A percentile compares a stretch with the other conserved stretches of the same genome.
Conservation (phyloP, 2,888 invertebrate species). For the Magallana nippona region DNA sequence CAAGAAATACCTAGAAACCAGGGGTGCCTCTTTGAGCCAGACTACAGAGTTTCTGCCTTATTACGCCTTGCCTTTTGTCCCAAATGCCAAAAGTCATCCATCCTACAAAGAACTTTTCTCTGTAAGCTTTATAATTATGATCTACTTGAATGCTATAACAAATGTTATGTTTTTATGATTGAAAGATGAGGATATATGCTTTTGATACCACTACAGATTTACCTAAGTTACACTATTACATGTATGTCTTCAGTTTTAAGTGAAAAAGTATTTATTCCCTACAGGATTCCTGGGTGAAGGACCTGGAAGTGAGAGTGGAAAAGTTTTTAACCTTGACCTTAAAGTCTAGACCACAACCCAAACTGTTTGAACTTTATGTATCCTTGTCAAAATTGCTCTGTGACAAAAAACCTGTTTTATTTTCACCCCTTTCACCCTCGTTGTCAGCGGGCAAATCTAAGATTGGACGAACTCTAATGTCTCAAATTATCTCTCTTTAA, state of each 20-base stretch:
- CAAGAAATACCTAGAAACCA: constrained; percentile 77
- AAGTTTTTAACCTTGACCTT: constrained; percentile 77
- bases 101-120: constrained; percentile 82
- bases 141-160: too few relatives aligned
- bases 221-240: too few relatives aligned
- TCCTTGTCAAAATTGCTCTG: constrained; percentile 63
- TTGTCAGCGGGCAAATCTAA: too few relatives aligned
- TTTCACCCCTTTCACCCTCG: too few relatives aligned
- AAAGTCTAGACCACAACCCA: constrained; percentile 75
- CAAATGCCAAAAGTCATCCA: constrained; percentile 82
- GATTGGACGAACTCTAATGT: too few relatives aligned
- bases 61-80: constrained; percentile 83
- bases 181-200: too few relatives aligned
- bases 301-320: constrained; percentile 76
- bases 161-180: too few relatives aligned
- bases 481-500: too few relatives aligned
- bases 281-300: constrained; percentile 79
- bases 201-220: too few relatives aligned
- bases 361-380: constrained; percentile 79
- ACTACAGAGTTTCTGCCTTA: constrained; percentile 82
- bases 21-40: constrained; percentile 81
- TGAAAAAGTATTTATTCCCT: constrained; percentile 42
- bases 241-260: too few relatives aligned
- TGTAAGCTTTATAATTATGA: constrained; percentile 62
- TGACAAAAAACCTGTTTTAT: too few relatives aligned